Evolutionary conservation across 2,888 invertebrate genomes (phyloP).

Genomic region (Scaptomyza flava): DNA sequence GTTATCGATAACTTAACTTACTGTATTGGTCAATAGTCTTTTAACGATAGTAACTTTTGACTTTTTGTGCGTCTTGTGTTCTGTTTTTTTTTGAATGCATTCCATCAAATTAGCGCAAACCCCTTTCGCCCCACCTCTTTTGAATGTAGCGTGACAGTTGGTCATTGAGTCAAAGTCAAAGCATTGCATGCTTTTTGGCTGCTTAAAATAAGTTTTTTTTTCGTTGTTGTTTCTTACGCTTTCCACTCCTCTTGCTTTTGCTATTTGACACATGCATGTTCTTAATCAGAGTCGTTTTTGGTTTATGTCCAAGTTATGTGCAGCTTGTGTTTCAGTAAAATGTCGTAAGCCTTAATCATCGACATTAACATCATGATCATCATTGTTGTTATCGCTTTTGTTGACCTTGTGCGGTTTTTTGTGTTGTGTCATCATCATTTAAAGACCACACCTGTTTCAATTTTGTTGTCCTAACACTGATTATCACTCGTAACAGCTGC

Average conservation of each 20-base stretch:
- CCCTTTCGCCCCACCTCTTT: neutral
- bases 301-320: neutral
- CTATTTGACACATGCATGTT: constrained; percentile 29
- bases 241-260: neutral
- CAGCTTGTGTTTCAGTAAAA: neutral
- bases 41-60: too few species aligned
- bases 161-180: constrained; percentile 32
- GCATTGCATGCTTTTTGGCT: constrained; percentile 55
- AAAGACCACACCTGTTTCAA: constrained; percentile 24
- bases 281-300: constrained; percentile 21
- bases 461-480: neutral
- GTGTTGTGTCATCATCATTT: neutral
- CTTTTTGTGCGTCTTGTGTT: too few species aligned
- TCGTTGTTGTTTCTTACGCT: neutral
- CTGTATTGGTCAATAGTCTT: too few species aligned
- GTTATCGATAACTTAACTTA: too few species aligned
- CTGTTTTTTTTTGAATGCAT: neutral
- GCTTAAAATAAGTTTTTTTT: constrained; percentile 14
- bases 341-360: neutral
- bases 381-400: constrained; percentile 17
- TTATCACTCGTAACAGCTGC: constrained; percentile 15
- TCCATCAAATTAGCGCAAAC: constrained; percentile 3
- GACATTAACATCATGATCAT: constrained; percentile 6
- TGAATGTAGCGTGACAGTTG: constrained; percentile 40
- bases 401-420: constrained; percentile 19